A percentile compares a stretch with the other conserved stretches of the same genome.
These are phyloP conservation scores for Linnaemya tessellans DNA, from an alignment of 2,888 invertebrate species.

Conservation along the genomic window DNA sequence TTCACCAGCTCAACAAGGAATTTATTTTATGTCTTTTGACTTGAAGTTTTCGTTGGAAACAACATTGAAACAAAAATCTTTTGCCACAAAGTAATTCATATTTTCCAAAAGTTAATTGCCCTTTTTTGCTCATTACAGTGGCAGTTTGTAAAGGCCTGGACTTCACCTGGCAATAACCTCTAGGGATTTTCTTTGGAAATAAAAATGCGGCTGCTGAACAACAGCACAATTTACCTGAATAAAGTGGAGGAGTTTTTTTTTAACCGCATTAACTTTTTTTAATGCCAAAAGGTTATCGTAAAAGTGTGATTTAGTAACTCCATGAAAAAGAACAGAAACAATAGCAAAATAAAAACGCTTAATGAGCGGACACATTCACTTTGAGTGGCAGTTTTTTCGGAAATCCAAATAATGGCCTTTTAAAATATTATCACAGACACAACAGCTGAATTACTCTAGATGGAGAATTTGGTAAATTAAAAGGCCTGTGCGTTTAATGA, in stretches of 20 bases:
- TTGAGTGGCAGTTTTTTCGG: slow-evolving; percentile 32
- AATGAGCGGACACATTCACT: slow-evolving; percentile 34
- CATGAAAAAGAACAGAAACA: not conserved
- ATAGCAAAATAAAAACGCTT: not conserved
- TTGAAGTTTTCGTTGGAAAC: not conserved
- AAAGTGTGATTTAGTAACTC: not conserved
- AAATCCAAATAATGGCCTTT: not conserved
- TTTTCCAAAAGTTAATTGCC: not conserved
- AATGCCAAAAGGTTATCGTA: not conserved
- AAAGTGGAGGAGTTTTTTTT: not conserved
- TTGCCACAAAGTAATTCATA: not conserved
- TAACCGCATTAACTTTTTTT: slow-evolving; percentile 10
- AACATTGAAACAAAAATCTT: not conserved
- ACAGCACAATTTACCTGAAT: slow-evolving; percentile 2
- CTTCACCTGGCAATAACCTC: not conserved
- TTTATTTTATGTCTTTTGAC: not conserved
- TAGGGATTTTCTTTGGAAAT: slow-evolving; percentile 36
- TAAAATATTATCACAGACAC: not conserved
- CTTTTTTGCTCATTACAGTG: not conserved
- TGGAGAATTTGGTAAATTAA: not conserved
- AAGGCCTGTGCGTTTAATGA: not conserved
- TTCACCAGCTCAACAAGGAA: slow-evolving; percentile 27
- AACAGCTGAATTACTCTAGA: not conserved
- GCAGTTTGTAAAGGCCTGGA: not conserved
- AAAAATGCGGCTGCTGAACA: slow-evolving; percentile 6